Evolutionary conservation across 35 echinoderm and acorn worm genomes (phyloP).

Genomic region (Anneissia japonica): DNA sequence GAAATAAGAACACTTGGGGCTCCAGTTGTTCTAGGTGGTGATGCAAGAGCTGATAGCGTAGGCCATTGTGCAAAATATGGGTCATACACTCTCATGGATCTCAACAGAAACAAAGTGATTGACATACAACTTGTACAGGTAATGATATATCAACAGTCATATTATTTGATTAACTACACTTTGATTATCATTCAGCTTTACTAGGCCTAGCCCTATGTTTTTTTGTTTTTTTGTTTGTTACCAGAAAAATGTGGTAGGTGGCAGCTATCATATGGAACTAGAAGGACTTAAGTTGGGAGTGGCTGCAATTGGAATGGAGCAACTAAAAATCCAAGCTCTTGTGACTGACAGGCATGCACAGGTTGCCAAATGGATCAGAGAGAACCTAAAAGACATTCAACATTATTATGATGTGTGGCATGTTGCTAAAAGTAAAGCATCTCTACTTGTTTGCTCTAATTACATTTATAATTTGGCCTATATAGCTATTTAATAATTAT

Average conservation of each 20-base stretch:
- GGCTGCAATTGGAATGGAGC: too few species aligned
- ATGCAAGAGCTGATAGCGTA: neutral
- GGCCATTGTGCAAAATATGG: constrained; percentile 32
- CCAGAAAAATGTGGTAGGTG: neutral
- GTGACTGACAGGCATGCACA: constrained; percentile 23
- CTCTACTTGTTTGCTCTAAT: too few species aligned
- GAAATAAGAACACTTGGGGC: too few species aligned
- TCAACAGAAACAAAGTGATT: constrained; percentile 11
- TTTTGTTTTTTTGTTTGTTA: neutral
- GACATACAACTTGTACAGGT: constrained; percentile 33
- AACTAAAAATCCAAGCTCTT: too few species aligned
- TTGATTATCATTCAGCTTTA: too few species aligned
- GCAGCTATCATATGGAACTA: neutral
- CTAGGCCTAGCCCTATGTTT: too few species aligned
- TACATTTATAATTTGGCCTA: too few species aligned
- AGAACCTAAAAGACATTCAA: neutral
- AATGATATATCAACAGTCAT: too few species aligned
- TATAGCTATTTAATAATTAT: too few species aligned
- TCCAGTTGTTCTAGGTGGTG: neutral
- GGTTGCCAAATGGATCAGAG: constrained; percentile 18
- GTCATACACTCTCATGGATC: constrained; percentile 8
- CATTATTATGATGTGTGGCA: constrained; percentile 47
- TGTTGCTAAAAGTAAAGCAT: constrained; percentile 31
- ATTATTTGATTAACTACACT: too few species aligned
- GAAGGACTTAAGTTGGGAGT: neutral